Percentiles rank a stretch among this genome's conserved stretches.
These are phyloP conservation scores for Aptenodytes patagonicus DNA, from an alignment of 2,113 vertebrate genomes.

Conservation along the genomic window DNA sequence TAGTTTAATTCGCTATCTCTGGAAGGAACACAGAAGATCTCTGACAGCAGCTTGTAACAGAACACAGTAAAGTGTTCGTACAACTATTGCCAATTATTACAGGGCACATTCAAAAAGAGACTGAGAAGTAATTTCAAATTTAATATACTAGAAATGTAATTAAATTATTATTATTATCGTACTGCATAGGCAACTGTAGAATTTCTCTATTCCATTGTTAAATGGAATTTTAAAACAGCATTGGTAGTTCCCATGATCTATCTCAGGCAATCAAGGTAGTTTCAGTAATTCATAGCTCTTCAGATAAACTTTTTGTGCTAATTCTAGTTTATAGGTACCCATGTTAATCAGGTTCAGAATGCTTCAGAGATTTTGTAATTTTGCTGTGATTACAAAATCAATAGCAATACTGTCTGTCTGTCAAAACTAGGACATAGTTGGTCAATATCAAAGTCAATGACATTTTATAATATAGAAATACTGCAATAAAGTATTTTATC, in stretches of 20 bases:
- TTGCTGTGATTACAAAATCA: conserved; percentile 45
- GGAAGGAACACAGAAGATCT: not conserved
- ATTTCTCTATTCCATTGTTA: not conserved
- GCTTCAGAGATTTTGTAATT: not conserved
- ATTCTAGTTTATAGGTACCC: not conserved
- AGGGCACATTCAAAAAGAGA: not conserved
- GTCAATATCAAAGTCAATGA: not conserved
- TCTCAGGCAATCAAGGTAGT: not conserved
- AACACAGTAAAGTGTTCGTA: not conserved
- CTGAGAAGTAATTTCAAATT: conserved; percentile 24
- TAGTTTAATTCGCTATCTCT: conserved; percentile 24
- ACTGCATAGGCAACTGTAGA: not conserved
- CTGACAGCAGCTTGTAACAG: not conserved
- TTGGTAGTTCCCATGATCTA: not conserved
- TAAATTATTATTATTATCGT: conserved; percentile 30
- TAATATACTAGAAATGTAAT: conserved; percentile 22
- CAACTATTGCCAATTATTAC: not conserved
- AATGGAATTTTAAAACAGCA: conserved; percentile 13
- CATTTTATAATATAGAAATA: not conserved
- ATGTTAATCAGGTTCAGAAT: conserved; percentile 8
- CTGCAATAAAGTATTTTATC: not conserved
- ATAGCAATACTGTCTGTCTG: not conserved
- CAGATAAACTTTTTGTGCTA: not conserved
- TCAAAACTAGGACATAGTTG: not conserved
- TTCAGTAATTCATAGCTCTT: not conserved